A percentile compares a stretch with the other conserved stretches of the same genome.
These are phyloP conservation scores for Sebastes minor DNA, from an alignment of 2,797 vertebrate genomes.

Conservation along the genomic window DNA sequence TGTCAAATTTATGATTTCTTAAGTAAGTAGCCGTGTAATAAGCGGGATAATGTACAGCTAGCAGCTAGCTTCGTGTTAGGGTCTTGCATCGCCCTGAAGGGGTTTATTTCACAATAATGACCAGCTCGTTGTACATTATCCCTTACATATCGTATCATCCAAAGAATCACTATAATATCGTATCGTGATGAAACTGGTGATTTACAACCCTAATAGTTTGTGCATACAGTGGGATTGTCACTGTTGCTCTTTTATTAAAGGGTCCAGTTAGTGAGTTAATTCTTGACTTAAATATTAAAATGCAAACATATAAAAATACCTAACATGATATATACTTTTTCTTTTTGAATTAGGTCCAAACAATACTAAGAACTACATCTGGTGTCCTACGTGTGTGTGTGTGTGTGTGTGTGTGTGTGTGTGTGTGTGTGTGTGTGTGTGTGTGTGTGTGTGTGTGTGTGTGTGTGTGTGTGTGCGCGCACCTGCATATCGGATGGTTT, in stretches of 20 bases:
- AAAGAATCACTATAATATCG: too few relatives aligned
- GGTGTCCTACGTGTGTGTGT: neutral
- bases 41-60: too few relatives aligned
- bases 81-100: too few relatives aligned
- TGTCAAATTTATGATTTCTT: too few relatives aligned
- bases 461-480: neutral
- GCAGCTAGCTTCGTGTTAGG: too few relatives aligned
- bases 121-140: too few relatives aligned
- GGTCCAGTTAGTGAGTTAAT: neutral
- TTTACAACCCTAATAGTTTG: neutral
- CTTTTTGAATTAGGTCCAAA: neutral
- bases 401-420: conserved; percentile 2
- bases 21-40: too few relatives aligned
- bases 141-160: too few relatives aligned
- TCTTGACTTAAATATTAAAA: neutral
- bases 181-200: too few relatives aligned
- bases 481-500: conserved; percentile 88
- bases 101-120: too few relatives aligned
- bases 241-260: neutral
- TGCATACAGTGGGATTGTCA: neutral
- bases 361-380: neutral
- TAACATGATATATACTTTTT: neutral
- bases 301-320: neutral
- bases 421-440: neutral
- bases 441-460: neutral